phyloP scores from a whole-genome alignment of 1,140 invertebrate species.

The Philaenus spumarius region DNA sequence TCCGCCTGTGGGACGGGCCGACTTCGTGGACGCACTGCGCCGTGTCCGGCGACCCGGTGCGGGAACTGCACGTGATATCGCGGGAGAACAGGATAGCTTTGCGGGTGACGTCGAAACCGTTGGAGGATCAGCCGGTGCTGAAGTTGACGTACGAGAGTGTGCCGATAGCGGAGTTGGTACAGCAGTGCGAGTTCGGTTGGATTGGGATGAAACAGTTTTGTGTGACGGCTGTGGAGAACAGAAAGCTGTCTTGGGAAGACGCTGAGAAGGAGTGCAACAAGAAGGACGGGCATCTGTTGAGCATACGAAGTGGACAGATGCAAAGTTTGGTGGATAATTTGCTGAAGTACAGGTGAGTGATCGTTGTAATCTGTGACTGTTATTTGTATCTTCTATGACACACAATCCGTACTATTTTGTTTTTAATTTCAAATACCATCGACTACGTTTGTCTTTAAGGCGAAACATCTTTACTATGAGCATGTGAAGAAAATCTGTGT shows the following conservation, averaged over 20 bases:
- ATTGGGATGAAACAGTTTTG: conserved; percentile 51
- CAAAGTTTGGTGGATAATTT: conserved; percentile 53
- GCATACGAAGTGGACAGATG: conserved; percentile 50
- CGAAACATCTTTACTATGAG: no score
- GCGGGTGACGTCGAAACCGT: conserved; percentile 27
- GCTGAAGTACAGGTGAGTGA: conserved; percentile 50
- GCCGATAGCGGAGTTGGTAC: conserved; percentile 44
- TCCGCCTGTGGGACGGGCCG: conserved; percentile 46
- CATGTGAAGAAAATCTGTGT: no score
- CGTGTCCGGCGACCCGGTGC: conserved; percentile 44
- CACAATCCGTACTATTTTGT: no score
- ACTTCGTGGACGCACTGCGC: conserved; percentile 50
- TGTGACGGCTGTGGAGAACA: conserved; percentile 49
- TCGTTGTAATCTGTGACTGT: conserved; percentile 7
- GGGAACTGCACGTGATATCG: conserved; percentile 49
- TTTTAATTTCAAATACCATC: no score
- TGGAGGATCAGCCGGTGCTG: conserved; percentile 4
- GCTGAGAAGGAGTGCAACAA: conserved; percentile 55
- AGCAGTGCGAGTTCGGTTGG: conserved; percentile 56
- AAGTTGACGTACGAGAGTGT: conserved; percentile 18
- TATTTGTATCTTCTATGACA: no score
- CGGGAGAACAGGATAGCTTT: conserved; percentile 46
- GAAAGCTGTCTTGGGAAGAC: conserved; percentile 50
- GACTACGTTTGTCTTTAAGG: no score
- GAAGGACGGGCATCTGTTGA: conserved; percentile 56